Base-by-base conservation (phyloP, 2,797 vertebrate genomes). In the Iguana delicatissima region DNA sequence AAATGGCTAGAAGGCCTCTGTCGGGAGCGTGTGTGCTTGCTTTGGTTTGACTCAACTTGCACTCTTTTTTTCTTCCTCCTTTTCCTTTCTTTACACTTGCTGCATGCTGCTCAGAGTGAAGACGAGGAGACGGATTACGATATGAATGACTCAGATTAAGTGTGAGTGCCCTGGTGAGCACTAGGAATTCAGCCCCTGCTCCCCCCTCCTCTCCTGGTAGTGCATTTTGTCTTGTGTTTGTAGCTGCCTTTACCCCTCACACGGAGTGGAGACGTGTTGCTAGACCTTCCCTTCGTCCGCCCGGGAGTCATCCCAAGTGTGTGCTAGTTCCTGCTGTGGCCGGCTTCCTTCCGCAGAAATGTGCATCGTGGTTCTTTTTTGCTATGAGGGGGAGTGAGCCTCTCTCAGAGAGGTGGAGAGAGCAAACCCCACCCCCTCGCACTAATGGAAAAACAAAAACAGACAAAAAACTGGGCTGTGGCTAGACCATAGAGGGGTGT, bases 101-200 rank as follows among this genome's bases (percentile, higher is more conserved):
- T 96, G 95, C 95, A 96, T 96, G 95, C 88, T 67, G 83, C 86
- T 96, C 98, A 98, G 98, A 98, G 98, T 94, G 97, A 98, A 96
- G 98, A 98, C 82, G 97, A 98, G 95, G 98, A 98, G 94, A 97
- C 96, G 94, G 98, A 98, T 98, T 98, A 96, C 97, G 97, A 98
- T 97, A 98, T 98, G 97, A 98, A 96, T 97, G 97, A 97, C 97
- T 97, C 98, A 98, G 98, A 98, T 98, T 98, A 98, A 97, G 93
- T 97, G 96, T 98, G 97, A 96, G 97, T 96, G 95, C 96, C 94
- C 95, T 95, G 97, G 98, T 98, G 98, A 98, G 98, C 97, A 97
- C 95, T 95, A 94, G 97, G 89, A 88, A 79, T 89, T 92, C 89
- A 90, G 89, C 87, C 89, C 77, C 55, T 13, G 84, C 90, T 87